A percentile compares a stretch with the other conserved stretches of the same genome.
Evolutionary conservation across 2,113 vertebrate species (phyloP).

Genomic region (Orycteropus afer): DNA sequence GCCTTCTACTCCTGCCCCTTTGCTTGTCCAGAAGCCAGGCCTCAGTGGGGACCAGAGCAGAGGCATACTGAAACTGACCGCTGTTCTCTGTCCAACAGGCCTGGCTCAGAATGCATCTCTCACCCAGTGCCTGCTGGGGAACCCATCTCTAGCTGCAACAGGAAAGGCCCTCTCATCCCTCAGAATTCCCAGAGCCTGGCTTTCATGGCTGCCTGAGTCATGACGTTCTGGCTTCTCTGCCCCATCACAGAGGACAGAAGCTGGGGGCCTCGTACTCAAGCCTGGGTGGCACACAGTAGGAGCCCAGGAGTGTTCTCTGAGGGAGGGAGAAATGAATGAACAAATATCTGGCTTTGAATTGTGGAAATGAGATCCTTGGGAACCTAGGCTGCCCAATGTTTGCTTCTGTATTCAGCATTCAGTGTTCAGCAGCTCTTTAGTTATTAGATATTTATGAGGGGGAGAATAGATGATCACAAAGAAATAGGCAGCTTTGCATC

Average conservation of each 20-base stretch:
- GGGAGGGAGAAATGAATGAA: not conserved
- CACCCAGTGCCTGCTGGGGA: not conserved
- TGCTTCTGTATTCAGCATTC: not conserved
- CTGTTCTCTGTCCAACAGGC: not conserved
- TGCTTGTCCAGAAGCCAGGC: not conserved
- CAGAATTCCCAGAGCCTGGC: not conserved
- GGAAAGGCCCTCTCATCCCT: constrained; percentile 14
- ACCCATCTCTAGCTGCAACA: not conserved
- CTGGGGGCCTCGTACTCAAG: not conserved
- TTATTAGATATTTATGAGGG: not conserved
- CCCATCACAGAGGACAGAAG: not conserved
- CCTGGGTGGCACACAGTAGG: not conserved
- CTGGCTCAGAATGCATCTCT: not conserved
- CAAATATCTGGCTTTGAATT: not conserved
- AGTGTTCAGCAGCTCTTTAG: not conserved
- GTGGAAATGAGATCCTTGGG: not conserved
- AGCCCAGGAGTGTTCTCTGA: not conserved
- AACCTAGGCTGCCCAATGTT: not conserved
- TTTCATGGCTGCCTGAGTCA: constrained; percentile 15
- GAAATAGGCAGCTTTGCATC: not conserved
- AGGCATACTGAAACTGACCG: not conserved
- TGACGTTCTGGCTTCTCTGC: constrained; percentile 1
- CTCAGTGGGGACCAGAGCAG: not conserved
- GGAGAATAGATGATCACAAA: not conserved
- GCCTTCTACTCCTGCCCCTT: not conserved